Evolutionary conservation across 2,113 vertebrate species (phyloP), one percentile per base, ranked within the genome.

Genomic region (Columba livia): DNA sequence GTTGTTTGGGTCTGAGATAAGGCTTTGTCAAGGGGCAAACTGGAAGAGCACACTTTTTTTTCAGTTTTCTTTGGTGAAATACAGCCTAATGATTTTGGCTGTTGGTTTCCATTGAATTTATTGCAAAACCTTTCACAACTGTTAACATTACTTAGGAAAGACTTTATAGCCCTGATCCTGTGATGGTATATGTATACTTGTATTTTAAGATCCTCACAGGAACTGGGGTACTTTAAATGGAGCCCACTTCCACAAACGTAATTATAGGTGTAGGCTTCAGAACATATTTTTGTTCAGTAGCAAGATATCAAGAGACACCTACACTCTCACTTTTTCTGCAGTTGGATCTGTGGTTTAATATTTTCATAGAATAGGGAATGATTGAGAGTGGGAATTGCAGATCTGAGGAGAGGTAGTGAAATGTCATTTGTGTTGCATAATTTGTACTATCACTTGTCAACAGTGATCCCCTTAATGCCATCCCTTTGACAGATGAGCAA

Each of bases 341-440:
- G 83, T 93, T 87, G 90, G 71, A 81, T 94, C 92, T 87, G 94
- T 87, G 92, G 89, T 80, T 95, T 95, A 93, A 47, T 94, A 88
- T 92, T 97, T 98, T 97, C 89, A 84, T 93, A 96, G 94, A 97
- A 96, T 69, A 92, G 97, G 92, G 93, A 96, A 87, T 97, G 97
- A 97, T 94, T 93, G 96, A 97, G 94, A 97, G 96, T 94, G 95
- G 96, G 96, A 98, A 98, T 96, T 97, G 97, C 95, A 97, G 96
- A 97, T 98, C 97, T 98, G 97, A 97, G 96, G 95, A 95, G 92
- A 97, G 96, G 95, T 93, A 95, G 96, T 48, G 92, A 97, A 97
- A 98, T 98, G 98, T 98, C 98, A 98, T 97, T 97, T 96, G 96
- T 97, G 96, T 98, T 98, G 97, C 98, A 98, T 98, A 98, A 98